Evolutionary conservation across 2,113 vertebrate species (phyloP).

Genomic region (Oryzias melastigma): DNA sequence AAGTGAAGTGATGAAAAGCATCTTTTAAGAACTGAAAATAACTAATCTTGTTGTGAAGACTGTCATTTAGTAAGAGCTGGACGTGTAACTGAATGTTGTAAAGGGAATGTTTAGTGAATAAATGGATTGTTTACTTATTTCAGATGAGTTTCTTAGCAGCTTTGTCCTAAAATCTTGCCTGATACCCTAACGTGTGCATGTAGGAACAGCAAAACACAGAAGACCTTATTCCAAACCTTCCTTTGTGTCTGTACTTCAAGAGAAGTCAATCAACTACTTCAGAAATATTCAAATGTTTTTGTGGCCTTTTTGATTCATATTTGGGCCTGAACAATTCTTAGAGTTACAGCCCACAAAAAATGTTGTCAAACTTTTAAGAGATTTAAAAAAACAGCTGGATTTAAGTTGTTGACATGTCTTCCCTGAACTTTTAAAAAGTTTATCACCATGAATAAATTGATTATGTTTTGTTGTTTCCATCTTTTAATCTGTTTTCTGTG

Average conservation of each 20-base stretch:
- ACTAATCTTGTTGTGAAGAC: background rate
- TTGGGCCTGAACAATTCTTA: too few species aligned
- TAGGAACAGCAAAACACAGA: slow-evolving; percentile 6
- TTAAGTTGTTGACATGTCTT: slow-evolving; percentile 11
- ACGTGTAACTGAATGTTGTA: background rate
- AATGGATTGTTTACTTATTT: slow-evolving; percentile 27
- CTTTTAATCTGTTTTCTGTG: slow-evolving; percentile 18
- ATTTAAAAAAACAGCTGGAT: slow-evolving; percentile 10
- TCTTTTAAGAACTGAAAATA: background rate
- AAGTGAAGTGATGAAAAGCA: background rate
- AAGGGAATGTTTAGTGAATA: slow-evolving; percentile 4
- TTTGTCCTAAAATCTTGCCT: background rate
- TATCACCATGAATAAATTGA: slow-evolving; percentile 46
- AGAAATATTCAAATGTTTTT: too few species aligned
- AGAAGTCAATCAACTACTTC: too few species aligned
- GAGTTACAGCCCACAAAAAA: too few species aligned
- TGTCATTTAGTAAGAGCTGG: slow-evolving; percentile 6
- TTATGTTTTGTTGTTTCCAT: slow-evolving; percentile 28
- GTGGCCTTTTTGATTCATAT: too few species aligned
- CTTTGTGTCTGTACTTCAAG: too few species aligned
- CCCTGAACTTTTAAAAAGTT: slow-evolving; percentile 28
- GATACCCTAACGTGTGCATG: slow-evolving; percentile 3
- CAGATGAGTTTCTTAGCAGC: background rate
- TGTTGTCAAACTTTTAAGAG: too few species aligned
- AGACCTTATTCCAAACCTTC: too few species aligned